phyloP scores from a whole-genome alignment of 2,797 vertebrate genomes.

The Rhabdophis nuchalis region DNA sequence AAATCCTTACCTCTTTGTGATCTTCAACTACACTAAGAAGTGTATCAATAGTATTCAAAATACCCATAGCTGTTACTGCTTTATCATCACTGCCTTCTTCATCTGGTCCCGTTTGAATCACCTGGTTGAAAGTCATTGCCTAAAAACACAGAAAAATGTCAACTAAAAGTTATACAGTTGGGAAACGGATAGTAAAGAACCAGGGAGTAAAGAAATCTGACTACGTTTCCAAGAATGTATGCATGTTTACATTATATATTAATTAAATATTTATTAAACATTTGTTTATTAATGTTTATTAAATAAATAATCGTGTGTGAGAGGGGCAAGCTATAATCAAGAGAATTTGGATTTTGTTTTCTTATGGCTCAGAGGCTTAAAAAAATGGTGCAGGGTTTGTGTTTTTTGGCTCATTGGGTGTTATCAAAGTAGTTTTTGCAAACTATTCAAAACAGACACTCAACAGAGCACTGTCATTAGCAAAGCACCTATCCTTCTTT shows the following conservation, averaged over 20 bases:
- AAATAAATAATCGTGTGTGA: background rate
- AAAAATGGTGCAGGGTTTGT: background rate
- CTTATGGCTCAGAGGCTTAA: background rate
- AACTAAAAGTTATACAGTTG: background rate
- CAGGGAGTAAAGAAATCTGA: background rate
- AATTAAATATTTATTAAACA: too few species aligned
- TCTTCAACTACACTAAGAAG: constrained; percentile 98
- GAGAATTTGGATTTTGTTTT: background rate
- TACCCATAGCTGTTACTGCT: constrained; percentile 98
- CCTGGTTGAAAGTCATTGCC: constrained; percentile 99
- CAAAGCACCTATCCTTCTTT: background rate
- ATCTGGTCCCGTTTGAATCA: constrained; percentile 96
- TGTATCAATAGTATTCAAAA: constrained; percentile 98
- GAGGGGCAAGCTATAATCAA: background rate
- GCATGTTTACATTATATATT: background rate
- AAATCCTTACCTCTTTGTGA: constrained; percentile 90
- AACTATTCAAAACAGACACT: background rate
- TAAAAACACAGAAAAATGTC: constrained; percentile 48
- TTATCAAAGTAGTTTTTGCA: background rate
- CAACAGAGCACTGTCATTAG: background rate
- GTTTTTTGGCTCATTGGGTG: background rate
- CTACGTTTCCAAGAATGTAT: background rate
- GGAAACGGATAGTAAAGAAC: background rate
- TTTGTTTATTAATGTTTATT: too few species aligned
- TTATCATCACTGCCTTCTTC: constrained; percentile 99